phyloP scores from a whole-genome alignment of 2,113 vertebrate species.

The Brachypodius melanocephalos region DNA sequence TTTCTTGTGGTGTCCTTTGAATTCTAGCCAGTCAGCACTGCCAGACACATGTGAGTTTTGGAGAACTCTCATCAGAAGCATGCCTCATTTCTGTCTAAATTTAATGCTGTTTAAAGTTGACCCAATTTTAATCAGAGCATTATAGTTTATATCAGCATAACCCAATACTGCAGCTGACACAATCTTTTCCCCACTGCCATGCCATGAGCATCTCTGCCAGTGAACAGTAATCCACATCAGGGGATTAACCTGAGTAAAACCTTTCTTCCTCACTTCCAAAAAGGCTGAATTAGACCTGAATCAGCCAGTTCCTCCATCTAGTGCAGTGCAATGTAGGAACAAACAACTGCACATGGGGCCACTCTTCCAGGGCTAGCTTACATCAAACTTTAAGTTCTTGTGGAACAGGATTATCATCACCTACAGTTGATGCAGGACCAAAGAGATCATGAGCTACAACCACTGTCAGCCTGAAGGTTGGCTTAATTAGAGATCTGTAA shows the following conservation, averaged over 20 bases:
- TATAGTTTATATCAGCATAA: conserved; percentile 19
- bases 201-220: neutral
- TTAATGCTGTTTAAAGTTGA: conserved; percentile 1
- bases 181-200: neutral
- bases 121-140: conserved; percentile 6
- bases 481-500: neutral
- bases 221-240: neutral
- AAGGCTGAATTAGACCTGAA: neutral
- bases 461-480: neutral
- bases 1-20: conserved; percentile 34
- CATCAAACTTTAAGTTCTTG: neutral
- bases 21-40: conserved; percentile 17
- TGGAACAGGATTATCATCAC: neutral
- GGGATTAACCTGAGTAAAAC: neutral
- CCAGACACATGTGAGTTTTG: conserved; percentile 41
- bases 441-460: neutral
- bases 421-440: neutral
- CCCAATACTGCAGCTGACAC: neutral
- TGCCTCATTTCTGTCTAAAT: conserved; percentile 9
- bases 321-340: neutral
- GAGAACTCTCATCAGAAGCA: conserved; percentile 22
- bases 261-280: neutral
- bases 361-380: neutral
- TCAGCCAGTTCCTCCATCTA: neutral
- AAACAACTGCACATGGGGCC: neutral